Conservation (phyloP, 2,888 invertebrate species). For the Volucella bombylans region DNA sequence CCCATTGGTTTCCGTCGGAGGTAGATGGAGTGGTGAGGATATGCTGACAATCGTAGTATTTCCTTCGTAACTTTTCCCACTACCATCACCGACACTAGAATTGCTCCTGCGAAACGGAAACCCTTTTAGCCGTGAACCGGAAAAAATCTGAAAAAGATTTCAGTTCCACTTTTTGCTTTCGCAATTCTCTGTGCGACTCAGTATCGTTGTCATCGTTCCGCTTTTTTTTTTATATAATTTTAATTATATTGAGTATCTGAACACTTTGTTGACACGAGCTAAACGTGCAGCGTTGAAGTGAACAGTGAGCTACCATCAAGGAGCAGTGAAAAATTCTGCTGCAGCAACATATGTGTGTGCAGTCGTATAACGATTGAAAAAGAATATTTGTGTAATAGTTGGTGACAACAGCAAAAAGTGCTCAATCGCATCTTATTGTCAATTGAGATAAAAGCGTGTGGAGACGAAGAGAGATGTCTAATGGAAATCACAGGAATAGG, state of each 20-base stretch:
- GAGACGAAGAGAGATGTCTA: slow-evolving; percentile 52
- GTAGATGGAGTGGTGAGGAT: not conserved
- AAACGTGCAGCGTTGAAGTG: slow-evolving; percentile 51
- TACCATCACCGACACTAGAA: not conserved
- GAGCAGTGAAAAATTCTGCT: slow-evolving; percentile 21
- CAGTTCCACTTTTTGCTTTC: slow-evolving; percentile 27
- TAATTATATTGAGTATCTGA: slow-evolving; percentile 73
- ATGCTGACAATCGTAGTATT: slow-evolving; percentile 3
- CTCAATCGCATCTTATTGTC: slow-evolving; percentile 67
- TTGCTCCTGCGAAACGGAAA: slow-evolving; percentile 11
- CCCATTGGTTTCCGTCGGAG: slow-evolving; percentile 5
- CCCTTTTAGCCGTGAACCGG: slow-evolving; percentile 29
- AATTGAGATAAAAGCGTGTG: slow-evolving; percentile 67
- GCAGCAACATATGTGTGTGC: not conserved
- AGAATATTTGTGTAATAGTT: slow-evolving; percentile 40
- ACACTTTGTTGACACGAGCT: slow-evolving; percentile 68
- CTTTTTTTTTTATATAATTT: slow-evolving; percentile 61
- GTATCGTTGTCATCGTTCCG: slow-evolving; percentile 34
- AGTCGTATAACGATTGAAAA: not conserved
- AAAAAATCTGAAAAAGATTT: slow-evolving; percentile 48
- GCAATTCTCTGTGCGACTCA: slow-evolving; percentile 40
- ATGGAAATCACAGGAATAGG: slow-evolving; percentile 59
- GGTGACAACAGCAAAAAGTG: slow-evolving; percentile 65
- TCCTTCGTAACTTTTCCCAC: not conserved
- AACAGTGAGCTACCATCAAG: too few species aligned